Percentiles rank a stretch among this genome's conserved stretches.
These are phyloP conservation scores for Trialeurodes vaporariorum DNA, from an alignment of 1,140 invertebrate species.

Conservation along the genomic window DNA sequence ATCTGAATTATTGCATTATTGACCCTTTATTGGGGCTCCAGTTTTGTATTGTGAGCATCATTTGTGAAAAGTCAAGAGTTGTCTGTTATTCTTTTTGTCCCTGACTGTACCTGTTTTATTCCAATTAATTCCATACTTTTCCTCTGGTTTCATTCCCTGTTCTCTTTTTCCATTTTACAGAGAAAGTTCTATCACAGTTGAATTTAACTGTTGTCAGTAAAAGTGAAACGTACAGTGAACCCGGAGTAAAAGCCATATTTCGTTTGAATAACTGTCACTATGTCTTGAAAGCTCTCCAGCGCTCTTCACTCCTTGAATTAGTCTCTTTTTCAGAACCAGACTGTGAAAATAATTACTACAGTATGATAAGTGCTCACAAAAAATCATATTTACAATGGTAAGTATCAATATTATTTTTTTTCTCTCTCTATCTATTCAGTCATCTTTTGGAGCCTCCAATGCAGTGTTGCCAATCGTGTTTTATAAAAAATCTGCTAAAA, in stretches of 20 bases:
- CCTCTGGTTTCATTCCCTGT: too few species aligned
- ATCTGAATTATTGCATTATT: too few species aligned
- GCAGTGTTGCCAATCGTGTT: too few species aligned
- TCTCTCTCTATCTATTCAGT: too few species aligned
- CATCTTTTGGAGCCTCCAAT: too few species aligned
- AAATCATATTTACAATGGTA: slow-evolving; percentile 63
- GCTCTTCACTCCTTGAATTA: slow-evolving; percentile 68
- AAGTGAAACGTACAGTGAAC: slow-evolving; percentile 69
- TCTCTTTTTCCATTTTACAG: slow-evolving; percentile 38
- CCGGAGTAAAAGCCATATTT: slow-evolving; percentile 71
- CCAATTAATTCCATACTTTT: background rate
- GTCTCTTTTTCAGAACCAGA: slow-evolving; percentile 65
- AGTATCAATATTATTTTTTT: too few species aligned
- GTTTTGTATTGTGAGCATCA: too few species aligned
- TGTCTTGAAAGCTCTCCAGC: slow-evolving; percentile 74
- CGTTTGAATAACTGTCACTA: slow-evolving; percentile 88
- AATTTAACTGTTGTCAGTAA: slow-evolving; percentile 72
- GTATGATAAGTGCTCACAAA: slow-evolving; percentile 70
- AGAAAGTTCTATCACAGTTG: slow-evolving; percentile 73
- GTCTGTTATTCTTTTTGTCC: too few species aligned
- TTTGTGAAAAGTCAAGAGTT: too few species aligned
- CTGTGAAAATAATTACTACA: slow-evolving; percentile 69
- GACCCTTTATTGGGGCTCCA: too few species aligned
- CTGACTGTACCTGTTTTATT: too few species aligned
- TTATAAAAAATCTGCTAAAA: too few species aligned